A percentile compares a stretch with the other conserved stretches of the same genome.
Conservation (phyloP, 1,140 invertebrate genomes). For the Calephelis virginiensis region DNA sequence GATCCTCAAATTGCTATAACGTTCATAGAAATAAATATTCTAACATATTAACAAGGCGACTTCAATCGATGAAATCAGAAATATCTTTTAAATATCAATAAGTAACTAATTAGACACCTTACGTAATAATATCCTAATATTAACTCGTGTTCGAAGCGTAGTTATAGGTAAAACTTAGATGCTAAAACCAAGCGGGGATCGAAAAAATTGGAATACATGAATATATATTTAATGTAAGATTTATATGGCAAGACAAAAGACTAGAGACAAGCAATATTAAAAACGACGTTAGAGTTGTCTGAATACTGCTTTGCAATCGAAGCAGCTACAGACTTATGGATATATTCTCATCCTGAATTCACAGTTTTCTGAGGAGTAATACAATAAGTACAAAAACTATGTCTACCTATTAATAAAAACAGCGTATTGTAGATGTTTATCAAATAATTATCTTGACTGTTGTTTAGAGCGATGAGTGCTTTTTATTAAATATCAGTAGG, state of each 20-base stretch:
- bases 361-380: no score
- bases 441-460: no score
- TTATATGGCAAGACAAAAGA: no score
- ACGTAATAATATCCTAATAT: slow-evolving; percentile 10
- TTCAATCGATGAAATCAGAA: slow-evolving; percentile 9
- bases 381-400: no score
- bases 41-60: slow-evolving; percentile 20
- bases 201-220: background rate
- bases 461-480: no score
- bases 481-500: no score
- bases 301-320: background rate
- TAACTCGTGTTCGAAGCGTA: slow-evolving; percentile 20
- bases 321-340: background rate
- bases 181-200: slow-evolving; percentile 15
- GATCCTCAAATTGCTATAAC: slow-evolving; percentile 17
- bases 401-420: no score
- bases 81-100: slow-evolving; percentile 12
- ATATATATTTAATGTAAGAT: no score
- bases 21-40: slow-evolving; percentile 18
- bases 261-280: no score
- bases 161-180: slow-evolving; percentile 7
- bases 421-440: no score
- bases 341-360: background rate
- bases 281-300: background rate
- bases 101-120: slow-evolving; percentile 15